Base-by-base conservation (phyloP, 2,888 invertebrate genomes). In the Ophraella communa region DNA sequence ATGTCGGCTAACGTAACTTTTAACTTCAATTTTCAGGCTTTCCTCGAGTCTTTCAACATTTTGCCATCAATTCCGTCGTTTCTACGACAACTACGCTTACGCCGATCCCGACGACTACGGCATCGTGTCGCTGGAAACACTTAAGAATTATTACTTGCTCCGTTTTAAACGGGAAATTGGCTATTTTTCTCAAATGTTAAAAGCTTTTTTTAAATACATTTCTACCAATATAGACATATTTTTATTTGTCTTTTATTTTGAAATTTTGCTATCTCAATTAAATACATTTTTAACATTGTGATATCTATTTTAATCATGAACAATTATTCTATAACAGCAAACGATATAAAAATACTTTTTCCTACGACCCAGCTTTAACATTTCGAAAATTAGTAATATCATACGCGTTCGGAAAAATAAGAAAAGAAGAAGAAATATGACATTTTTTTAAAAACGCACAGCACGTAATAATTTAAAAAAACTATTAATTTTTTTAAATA, bases 1-100 rank as follows among this genome's bases (percentile, higher is more conserved):
- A 74, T 71, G 74, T 71, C 67, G 74, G 73, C 72, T 73, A 76
- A 74, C 71, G 69, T 70, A 69, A 74, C 75, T 73, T 74, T 73
- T 69, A 73, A 71, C 68, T 71, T 71, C 72, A 73, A 74, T 74
- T 75, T 74, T 72, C 70, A 70, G 70, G 68, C 68, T 71, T 66
- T 67, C 65, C 60, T 61, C 62, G 66, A 71, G n/a, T n/a, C 49
- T 51, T 27, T 49, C 49, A 27, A 51, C 49, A 51, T 51, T 51
- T 51, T 27, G 49, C 49, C 27, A 51, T 51, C 66, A 65, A 66
- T 63, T 61, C 60, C 54, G 54, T 21, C 57, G 47, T 52, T 60
- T 52, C 44, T 44, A 42, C 42, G 27, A 51, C 49, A 51, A 27
- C 49, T 23, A 14, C 27, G 49, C 49, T 51, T 8, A 27, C 27